Percentiles rank a stretch among this genome's conserved stretches.
phyloP scores from a whole-genome alignment of 2,888 invertebrate genomes.

The Rhamnusium bicolor region DNA sequence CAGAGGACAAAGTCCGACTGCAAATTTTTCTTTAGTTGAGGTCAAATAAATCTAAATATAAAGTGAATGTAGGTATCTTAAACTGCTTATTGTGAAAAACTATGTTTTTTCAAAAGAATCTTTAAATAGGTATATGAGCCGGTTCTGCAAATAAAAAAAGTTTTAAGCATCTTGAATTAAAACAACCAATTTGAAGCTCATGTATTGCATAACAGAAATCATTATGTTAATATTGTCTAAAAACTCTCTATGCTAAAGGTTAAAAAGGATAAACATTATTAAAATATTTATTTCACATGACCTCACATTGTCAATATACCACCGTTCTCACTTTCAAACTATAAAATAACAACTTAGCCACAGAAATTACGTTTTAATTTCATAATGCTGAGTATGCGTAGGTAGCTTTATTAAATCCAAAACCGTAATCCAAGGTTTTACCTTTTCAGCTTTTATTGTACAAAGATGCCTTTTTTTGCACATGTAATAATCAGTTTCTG shows the following conservation, averaged over 20 bases:
- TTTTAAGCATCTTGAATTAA: background rate
- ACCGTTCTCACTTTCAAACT: slow-evolving; percentile 19
- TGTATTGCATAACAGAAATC: background rate
- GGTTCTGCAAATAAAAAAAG: no score
- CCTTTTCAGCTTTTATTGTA: background rate
- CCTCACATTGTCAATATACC: slow-evolving; percentile 21
- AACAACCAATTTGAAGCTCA: background rate
- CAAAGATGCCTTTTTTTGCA: no score
- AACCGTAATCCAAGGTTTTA: slow-evolving; percentile 1
- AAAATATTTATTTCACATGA: slow-evolving; percentile 24
- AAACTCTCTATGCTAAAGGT: slow-evolving; percentile 4
- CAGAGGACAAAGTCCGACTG: no score
- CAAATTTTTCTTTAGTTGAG: no score
- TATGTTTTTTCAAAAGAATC: no score
- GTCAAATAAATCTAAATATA: no score
- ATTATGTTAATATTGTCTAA: background rate
- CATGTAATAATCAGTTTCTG: no score
- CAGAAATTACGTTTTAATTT: slow-evolving; percentile 8
- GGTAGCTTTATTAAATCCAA: slow-evolving; percentile 11
- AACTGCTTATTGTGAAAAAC: no score
- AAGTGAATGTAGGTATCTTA: no score
- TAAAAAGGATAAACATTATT: slow-evolving; percentile 12
- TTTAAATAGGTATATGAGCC: no score
- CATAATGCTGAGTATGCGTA: slow-evolving; percentile 1
- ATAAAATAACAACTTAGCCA: slow-evolving; percentile 19